phyloP scores from a whole-genome alignment of 2,888 invertebrate genomes.

The Aphelenchoides bicaudatus region DNA sequence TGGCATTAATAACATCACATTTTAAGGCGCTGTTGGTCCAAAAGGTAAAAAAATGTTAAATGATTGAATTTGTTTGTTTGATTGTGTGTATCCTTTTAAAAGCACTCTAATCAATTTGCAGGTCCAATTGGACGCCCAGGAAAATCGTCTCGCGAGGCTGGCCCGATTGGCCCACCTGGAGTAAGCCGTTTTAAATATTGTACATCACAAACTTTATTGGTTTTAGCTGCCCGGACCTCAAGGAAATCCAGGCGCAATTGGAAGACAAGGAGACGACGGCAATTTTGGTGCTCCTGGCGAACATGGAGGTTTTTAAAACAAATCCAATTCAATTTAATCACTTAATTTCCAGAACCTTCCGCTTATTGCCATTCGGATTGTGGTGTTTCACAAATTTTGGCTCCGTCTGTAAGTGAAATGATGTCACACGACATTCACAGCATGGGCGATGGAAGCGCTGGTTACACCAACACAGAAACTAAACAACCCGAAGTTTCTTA shows the following conservation, averaged over 20 bases:
- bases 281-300: not conserved
- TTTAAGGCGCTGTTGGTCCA: not conserved
- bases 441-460: not conserved
- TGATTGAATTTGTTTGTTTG: too few species aligned
- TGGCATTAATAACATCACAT: not conserved
- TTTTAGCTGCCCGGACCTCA: slow-evolving; percentile 50
- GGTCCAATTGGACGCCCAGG: slow-evolving; percentile 49
- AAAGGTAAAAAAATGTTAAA: too few species aligned
- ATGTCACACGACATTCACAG: not conserved
- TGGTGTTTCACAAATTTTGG: slow-evolving; percentile 53
- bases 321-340: not conserved
- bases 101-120: slow-evolving; percentile 21
- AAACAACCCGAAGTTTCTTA: too few species aligned
- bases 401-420: slow-evolving; percentile 27
- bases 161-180: slow-evolving; percentile 22
- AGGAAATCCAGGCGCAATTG: slow-evolving; percentile 49
- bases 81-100: not conserved
- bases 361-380: slow-evolving; percentile 56
- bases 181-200: slow-evolving; percentile 20
- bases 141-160: slow-evolving; percentile 23
- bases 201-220: too few species aligned
- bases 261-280: slow-evolving; percentile 2
- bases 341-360: slow-evolving; percentile 21
- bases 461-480: too few species aligned
- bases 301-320: too few species aligned